These are phyloP conservation scores for Alligator mississippiensis DNA, from an alignment of 2,113 vertebrate species.

Conservation along the genomic window DNA sequence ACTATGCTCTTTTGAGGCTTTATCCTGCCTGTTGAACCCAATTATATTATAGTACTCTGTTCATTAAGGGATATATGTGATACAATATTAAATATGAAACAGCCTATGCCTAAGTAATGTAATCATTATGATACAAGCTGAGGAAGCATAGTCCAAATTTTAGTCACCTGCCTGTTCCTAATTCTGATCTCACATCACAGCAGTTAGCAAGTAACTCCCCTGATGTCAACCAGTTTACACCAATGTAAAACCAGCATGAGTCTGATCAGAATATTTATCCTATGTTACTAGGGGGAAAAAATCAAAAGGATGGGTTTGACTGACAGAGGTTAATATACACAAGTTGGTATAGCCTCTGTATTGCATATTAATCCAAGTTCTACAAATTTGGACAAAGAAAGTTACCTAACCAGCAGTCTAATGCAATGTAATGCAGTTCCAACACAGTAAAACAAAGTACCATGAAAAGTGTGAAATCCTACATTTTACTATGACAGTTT, in stretches of 20 bases:
- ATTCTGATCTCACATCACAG: constrained; percentile 9
- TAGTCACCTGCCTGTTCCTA: constrained; percentile 1
- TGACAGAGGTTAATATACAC: background rate
- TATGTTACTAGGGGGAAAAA: background rate
- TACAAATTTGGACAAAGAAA: background rate
- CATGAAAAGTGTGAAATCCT: background rate
- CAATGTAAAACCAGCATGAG: background rate
- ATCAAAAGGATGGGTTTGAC: background rate
- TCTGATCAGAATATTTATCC: constrained; percentile 15
- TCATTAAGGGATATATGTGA: constrained; percentile 70
- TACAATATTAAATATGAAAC: constrained; percentile 70
- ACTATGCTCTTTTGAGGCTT: constrained; percentile 65
- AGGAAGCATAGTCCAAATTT: constrained; percentile 20
- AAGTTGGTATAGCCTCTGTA: background rate
- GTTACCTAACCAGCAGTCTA: background rate
- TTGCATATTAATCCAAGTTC: background rate
- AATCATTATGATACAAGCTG: constrained; percentile 56
- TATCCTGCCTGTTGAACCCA: constrained; percentile 67
- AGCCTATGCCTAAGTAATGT: constrained; percentile 55
- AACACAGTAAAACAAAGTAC: background rate
- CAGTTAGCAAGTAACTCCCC: constrained; percentile 9
- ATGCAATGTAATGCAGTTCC: background rate
- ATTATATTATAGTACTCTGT: constrained; percentile 72
- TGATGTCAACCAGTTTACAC: constrained; percentile 9
- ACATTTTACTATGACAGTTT: background rate